phyloP scores from a whole-genome alignment of 2,113 vertebrate species.

The Peromyscus polionotus region DNA sequence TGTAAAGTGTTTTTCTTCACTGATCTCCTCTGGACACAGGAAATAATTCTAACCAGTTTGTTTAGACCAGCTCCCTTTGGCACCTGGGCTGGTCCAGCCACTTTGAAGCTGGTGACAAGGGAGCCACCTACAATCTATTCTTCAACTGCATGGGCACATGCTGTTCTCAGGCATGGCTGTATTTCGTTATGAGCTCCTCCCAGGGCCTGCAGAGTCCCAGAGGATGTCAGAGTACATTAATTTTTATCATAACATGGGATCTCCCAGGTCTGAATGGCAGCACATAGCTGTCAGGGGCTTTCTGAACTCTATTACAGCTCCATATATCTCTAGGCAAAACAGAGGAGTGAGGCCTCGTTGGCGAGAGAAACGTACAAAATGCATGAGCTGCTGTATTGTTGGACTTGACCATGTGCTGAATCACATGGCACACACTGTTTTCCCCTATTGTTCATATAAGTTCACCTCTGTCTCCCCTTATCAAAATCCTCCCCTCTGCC shows the following conservation, averaged over 20 bases:
- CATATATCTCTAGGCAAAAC: slow-evolving; percentile 90
- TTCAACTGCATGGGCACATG: slow-evolving; percentile 58
- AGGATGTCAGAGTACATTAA: slow-evolving; percentile 96
- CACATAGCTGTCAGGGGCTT: slow-evolving; percentile 92
- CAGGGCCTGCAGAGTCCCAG: slow-evolving; percentile 90
- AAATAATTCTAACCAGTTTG: slow-evolving; percentile 64
- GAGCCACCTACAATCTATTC: slow-evolving; percentile 67
- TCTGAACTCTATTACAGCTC: slow-evolving; percentile 91
- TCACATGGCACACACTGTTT: slow-evolving; percentile 65
- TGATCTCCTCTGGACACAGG: slow-evolving; percentile 24
- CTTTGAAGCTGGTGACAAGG: slow-evolving; percentile 50
- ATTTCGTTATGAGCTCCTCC: slow-evolving; percentile 93
- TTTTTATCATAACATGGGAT: slow-evolving; percentile 95
- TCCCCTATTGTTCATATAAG: slow-evolving; percentile 51
- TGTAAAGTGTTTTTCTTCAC: slow-evolving; percentile 45
- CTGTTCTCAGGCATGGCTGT: slow-evolving; percentile 88
- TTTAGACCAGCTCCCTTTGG: slow-evolving; percentile 54
- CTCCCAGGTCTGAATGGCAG: slow-evolving; percentile 96
- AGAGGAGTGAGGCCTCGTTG: slow-evolving; percentile 86
- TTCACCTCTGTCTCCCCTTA: background rate
- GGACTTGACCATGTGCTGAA: slow-evolving; percentile 69
- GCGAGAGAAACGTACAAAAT: slow-evolving; percentile 89
- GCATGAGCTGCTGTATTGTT: slow-evolving; percentile 87
- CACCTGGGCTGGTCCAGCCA: background rate
- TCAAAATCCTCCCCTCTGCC: background rate